A percentile compares a stretch with the other conserved stretches of the same genome.
Evolutionary conservation across 2,113 vertebrate species (phyloP).

Genomic region (Chloroceryle aenea): DNA sequence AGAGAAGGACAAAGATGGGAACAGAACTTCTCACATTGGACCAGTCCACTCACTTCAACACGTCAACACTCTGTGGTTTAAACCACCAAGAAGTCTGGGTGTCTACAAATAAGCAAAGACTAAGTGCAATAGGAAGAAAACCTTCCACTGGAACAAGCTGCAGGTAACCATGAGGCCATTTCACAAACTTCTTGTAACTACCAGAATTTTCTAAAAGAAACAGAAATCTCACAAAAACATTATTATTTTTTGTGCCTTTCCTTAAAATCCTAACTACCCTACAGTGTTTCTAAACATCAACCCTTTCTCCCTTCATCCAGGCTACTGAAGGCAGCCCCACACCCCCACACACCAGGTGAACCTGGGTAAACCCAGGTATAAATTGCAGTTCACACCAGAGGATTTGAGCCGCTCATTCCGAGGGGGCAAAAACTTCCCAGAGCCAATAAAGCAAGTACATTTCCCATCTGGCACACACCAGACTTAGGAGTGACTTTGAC

Average conservation of each 20-base stretch:
- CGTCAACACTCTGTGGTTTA: background rate
- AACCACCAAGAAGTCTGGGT: background rate
- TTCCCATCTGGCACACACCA: background rate
- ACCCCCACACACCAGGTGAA: background rate
- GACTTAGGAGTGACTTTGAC: background rate
- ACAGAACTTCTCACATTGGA: background rate
- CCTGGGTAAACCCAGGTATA: background rate
- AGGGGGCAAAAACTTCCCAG: background rate
- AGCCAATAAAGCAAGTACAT: background rate
- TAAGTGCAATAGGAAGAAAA: background rate
- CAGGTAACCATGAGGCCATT: background rate
- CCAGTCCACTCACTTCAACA: background rate
- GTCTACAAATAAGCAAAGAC: background rate
- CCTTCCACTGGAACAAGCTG: background rate
- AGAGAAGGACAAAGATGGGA: background rate
- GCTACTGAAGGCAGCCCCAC: background rate
- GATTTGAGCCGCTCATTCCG: background rate
- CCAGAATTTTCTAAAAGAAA: background rate
- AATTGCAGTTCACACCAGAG: background rate
- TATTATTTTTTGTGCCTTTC: background rate
- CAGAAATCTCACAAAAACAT: background rate
- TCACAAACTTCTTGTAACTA: background rate
- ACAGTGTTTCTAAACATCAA: background rate
- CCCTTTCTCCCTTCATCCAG: background rate
- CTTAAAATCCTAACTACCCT: background rate